Evolutionary conservation across 2,797 vertebrate species (phyloP), one percentile per base, ranked within the genome.

Genomic region (Tokudaia tokunoshimensis): DNA sequence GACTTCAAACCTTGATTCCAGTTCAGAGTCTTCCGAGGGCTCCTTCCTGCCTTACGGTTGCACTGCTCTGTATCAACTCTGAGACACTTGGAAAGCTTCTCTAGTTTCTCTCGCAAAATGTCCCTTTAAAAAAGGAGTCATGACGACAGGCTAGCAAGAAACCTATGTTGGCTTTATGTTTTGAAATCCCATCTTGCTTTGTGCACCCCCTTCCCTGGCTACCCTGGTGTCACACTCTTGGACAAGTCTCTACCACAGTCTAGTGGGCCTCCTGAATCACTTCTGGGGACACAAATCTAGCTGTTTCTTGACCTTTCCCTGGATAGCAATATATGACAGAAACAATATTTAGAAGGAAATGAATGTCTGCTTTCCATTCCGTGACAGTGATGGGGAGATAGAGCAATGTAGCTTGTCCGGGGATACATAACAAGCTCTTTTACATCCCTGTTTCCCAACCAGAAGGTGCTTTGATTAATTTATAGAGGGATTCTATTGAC

Each of bases 1-100:
- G 90, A 83, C 29, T 72, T 78, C 44, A n/a, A 70, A 44, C 75
- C 61, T 19, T 85, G 70, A 91, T 14, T 97, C 81, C 92, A 89
- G 65, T 86, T 97, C 70, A 94, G 50, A n/a, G 47, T 70, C 74
- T n/a, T 52, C 92, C 52, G 31, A 59, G 81, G 52, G 63, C 34
- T 29, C 41, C 80, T 67, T 29, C 41, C 80, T 70, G 65, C 92
- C 37, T 44, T 82, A 47, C 24, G 50, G 37, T 41, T 79, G 63
- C 26, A 31, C 44, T 41, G 57, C 63, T 96, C 85, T 67, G 44
- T 82, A 22, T 6, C 57, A 91, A 67, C 91, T 52, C 15, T 92
- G 94, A 91, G 92, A 67, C 24, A 59, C 70, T 22, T 19, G 17
- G 84, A 85, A 83, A 91, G n/a, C 84, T 50, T 44, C 61, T 75